A percentile compares a stretch with the other conserved stretches of the same genome.
Evolutionary conservation across 2,888 invertebrate genomes (phyloP).

Genomic region (Bombylius discolor): DNA sequence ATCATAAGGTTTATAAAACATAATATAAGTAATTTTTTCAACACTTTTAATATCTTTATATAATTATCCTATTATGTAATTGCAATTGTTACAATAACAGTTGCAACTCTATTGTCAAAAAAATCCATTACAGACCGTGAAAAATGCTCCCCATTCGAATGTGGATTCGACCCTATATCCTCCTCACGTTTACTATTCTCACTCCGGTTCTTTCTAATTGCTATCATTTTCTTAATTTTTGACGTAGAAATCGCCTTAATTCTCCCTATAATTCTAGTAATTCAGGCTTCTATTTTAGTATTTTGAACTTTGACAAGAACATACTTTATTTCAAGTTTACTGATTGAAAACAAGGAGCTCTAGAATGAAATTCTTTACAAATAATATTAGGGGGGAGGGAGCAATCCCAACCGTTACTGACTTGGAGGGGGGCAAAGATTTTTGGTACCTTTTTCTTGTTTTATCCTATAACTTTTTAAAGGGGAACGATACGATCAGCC

Average conservation of each 20-base stretch:
- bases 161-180: constrained; percentile 45
- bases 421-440: no score
- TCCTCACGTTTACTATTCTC: constrained; percentile 43
- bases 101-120: constrained; percentile 43
- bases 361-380: constrained; percentile 44
- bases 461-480: no score
- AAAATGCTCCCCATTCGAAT: constrained; percentile 53
- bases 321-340: constrained; percentile 41
- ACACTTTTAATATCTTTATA: constrained; percentile 28
- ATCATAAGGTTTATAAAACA: constrained; percentile 47
- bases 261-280: constrained; percentile 42
- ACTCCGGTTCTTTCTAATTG: constrained; percentile 52
- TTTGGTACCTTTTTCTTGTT: no score
- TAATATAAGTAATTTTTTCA: constrained; percentile 48
- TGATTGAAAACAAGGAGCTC: constrained; percentile 47
- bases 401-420: no score
- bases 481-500: no score
- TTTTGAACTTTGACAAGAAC: constrained; percentile 22
- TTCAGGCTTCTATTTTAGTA: constrained; percentile 27
- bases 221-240: constrained; percentile 59
- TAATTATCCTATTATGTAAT: constrained; percentile 36
- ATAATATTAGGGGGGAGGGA: no score
- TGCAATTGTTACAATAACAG: constrained; percentile 38
- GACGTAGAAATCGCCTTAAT: no score
- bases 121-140: constrained; percentile 46